Percentiles rank a stretch among this genome's conserved stretches.
Conservation (phyloP, 2,797 vertebrate genomes). For the Onychomys leucogaster region DNA sequence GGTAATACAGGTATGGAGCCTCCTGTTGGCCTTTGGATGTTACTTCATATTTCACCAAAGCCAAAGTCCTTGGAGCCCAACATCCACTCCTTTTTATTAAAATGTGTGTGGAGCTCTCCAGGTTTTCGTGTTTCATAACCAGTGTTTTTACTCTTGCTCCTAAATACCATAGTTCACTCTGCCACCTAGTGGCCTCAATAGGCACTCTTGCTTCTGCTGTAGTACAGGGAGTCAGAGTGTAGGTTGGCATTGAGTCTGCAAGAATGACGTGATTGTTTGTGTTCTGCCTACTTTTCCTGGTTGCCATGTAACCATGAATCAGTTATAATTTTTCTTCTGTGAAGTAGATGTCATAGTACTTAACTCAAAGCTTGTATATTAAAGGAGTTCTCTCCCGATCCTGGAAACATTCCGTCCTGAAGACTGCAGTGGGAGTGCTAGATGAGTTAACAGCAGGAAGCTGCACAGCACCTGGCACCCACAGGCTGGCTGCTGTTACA, state of each 20-base stretch:
- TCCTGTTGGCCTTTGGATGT: not conserved
- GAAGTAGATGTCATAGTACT: not conserved
- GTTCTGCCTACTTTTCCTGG: not conserved
- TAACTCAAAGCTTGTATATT: not conserved
- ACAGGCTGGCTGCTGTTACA: not conserved
- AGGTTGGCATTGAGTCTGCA: too few relatives aligned
- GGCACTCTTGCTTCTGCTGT: not conserved
- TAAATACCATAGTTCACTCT: not conserved
- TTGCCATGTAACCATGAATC: not conserved
- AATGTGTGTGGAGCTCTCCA: not conserved
- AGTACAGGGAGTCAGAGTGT: not conserved
- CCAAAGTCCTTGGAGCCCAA: not conserved
- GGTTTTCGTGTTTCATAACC: not conserved
- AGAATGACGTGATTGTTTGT: not conserved
- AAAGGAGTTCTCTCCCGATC: not conserved
- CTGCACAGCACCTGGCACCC: not conserved
- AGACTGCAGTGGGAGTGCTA: not conserved
- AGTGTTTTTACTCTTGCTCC: not conserved
- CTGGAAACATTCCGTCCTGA: not conserved
- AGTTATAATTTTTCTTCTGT: not conserved
- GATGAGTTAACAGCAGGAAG: not conserved
- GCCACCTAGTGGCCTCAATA: constrained; percentile 54
- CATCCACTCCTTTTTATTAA: not conserved
- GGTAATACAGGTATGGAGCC: not conserved
- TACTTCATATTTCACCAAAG: not conserved